These are phyloP conservation scores for Prietella phreatophila DNA, from an alignment of 2,113 vertebrate genomes.

Conservation along the genomic window DNA sequence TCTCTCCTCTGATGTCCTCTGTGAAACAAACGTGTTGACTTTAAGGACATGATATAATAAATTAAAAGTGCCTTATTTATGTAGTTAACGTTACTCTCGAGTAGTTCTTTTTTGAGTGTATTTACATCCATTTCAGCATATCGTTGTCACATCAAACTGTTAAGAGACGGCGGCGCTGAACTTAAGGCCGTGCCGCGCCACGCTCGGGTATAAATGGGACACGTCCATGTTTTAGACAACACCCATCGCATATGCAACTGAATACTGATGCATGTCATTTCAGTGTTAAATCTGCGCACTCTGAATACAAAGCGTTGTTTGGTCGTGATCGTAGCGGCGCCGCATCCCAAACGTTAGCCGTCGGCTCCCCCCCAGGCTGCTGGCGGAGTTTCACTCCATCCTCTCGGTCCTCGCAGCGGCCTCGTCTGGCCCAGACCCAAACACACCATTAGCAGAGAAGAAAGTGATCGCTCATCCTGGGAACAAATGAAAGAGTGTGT, in stretches of 20 bases:
- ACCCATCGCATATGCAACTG: not conserved
- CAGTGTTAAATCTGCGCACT: not conserved
- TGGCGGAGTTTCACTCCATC: not conserved
- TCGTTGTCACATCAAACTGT: not conserved
- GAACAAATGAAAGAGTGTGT: slow-evolving; percentile 3
- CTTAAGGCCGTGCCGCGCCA: not conserved
- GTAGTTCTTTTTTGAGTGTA: not conserved
- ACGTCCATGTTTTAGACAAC: not conserved
- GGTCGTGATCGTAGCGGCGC: not conserved
- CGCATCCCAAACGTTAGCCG: not conserved
- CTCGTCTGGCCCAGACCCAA: slow-evolving; percentile 14
- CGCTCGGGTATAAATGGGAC: not conserved
- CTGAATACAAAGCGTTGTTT: not conserved
- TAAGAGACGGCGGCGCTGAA: too few species aligned
- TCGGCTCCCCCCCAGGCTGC: not conserved
- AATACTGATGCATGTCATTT: not conserved
- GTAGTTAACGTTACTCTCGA: too few species aligned
- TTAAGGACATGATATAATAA: too few species aligned
- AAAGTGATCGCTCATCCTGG: not conserved
- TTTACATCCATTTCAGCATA: not conserved
- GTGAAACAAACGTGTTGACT: too few species aligned
- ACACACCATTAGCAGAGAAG: slow-evolving; percentile 19
- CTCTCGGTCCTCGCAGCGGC: not conserved
- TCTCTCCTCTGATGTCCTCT: too few species aligned
- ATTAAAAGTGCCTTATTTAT: too few species aligned